These are phyloP conservation scores for Yponomeuta cagnagella DNA, from an alignment of 2,888 invertebrate genomes.

Conservation along the genomic window DNA sequence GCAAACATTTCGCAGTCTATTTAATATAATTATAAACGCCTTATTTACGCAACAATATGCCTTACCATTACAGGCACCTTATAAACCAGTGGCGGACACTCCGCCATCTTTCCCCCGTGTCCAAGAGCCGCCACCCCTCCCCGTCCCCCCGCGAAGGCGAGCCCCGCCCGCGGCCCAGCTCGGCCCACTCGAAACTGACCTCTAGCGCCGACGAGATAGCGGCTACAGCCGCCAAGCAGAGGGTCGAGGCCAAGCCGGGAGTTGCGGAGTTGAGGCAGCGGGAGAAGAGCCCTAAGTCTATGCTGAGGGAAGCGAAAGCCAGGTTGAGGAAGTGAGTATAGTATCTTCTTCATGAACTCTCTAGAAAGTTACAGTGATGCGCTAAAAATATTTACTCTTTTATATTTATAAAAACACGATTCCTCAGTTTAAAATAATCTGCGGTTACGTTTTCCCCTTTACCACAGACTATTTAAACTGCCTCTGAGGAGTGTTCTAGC, in stretches of 20 bases:
- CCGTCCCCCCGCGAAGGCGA: conserved; percentile 11
- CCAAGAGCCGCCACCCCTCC: conserved; percentile 18
- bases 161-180: conserved; percentile 16
- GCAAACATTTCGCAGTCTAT: too few species aligned
- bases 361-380: too few species aligned
- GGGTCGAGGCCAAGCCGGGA: conserved; percentile 6
- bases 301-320: conserved; percentile 41
- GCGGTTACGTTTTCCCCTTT: too few species aligned
- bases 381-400: too few species aligned
- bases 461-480: too few species aligned
- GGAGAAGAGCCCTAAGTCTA: conserved; percentile 42
- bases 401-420: too few species aligned
- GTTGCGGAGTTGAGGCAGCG: conserved; percentile 19
- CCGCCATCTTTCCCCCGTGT: conserved; percentile 30
- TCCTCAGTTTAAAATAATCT: too few species aligned
- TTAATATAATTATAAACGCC: too few species aligned
- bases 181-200: conserved; percentile 17
- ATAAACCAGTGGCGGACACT: conserved; percentile 42
- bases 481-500: too few species aligned
- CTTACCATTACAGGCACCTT: conserved; percentile 33
- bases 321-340: conserved; percentile 41
- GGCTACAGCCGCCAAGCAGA: not conserved
- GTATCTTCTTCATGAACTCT: not conserved
- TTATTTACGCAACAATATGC: not conserved
- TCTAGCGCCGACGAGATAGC: not conserved